A percentile compares a stretch with the other conserved stretches of the same genome.
phyloP scores from a whole-genome alignment of 2,797 vertebrate species.

The Allobates femoralis region DNA sequence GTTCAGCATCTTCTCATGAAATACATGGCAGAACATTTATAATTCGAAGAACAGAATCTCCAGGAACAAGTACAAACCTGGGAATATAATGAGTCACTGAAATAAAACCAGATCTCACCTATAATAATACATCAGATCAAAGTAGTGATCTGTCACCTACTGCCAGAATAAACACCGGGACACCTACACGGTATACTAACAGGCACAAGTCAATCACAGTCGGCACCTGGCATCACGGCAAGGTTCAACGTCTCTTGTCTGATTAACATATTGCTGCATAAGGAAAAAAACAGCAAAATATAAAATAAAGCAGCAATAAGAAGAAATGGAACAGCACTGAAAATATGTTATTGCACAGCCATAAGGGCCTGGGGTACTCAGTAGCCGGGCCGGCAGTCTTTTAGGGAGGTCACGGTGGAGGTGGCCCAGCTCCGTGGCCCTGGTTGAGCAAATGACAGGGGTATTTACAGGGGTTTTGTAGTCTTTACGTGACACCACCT shows the following conservation, averaged over 20 bases:
- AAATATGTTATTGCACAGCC: no score
- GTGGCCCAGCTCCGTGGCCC: no score
- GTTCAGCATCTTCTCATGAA: background rate
- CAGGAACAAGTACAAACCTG: constrained; percentile 5
- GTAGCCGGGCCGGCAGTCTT: no score
- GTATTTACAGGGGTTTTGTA: no score
- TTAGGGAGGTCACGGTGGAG: no score
- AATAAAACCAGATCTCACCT: constrained; percentile 10
- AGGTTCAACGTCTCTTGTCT: background rate
- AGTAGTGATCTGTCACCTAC: background rate
- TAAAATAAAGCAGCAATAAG: background rate
- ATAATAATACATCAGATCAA: constrained; percentile 27
- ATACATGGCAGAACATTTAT: background rate
- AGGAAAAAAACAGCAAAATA: no score
- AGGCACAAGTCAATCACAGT: background rate
- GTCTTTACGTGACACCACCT: no score
- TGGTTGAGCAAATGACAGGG: no score
- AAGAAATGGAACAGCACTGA: background rate
- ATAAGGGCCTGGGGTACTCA: no score
- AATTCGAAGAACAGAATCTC: background rate
- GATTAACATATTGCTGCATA: background rate
- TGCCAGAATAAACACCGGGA: constrained; percentile 11
- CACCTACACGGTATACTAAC: constrained; percentile 17
- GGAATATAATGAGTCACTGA: constrained; percentile 26
- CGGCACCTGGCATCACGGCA: background rate